Percentiles rank a stretch among this genome's conserved stretches.
Conservation (phyloP, 2,113 vertebrate genomes). For the Pterophyllum scalare region DNA sequence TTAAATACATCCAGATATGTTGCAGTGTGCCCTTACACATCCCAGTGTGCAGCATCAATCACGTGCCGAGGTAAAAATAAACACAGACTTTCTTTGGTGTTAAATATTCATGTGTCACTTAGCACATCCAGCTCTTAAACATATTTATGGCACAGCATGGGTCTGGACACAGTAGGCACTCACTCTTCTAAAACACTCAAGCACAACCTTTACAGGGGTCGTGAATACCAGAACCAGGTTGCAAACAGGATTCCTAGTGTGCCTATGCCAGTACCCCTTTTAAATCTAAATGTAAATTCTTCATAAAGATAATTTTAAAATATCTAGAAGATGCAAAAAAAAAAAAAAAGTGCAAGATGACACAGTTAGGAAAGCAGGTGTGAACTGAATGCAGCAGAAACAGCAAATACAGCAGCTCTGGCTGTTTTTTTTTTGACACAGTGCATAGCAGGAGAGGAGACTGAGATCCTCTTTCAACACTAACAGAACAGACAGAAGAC, state of each 20-base stretch:
- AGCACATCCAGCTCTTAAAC: slow-evolving; percentile 47
- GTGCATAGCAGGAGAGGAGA: slow-evolving; percentile 34
- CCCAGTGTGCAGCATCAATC: slow-evolving; percentile 27
- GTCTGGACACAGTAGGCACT: not conserved
- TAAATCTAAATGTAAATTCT: slow-evolving; percentile 23
- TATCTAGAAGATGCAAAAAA: slow-evolving; percentile 27
- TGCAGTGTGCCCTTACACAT: slow-evolving; percentile 1
- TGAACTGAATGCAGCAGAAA: slow-evolving; percentile 53
- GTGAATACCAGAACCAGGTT: slow-evolving; percentile 16
- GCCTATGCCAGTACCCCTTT: not conserved
- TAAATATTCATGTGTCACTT: slow-evolving; percentile 62
- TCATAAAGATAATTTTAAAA: slow-evolving; percentile 45
- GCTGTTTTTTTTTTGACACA: slow-evolving; percentile 25
- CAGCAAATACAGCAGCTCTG: slow-evolving; percentile 12
- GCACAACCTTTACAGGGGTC: slow-evolving; percentile 38
- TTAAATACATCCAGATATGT: slow-evolving; percentile 10
- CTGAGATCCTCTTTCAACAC: slow-evolving; percentile 46
- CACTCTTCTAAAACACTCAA: not conserved
- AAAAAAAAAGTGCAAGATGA: slow-evolving; percentile 21
- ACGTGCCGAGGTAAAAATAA: slow-evolving; percentile 61
- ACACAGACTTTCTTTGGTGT: slow-evolving; percentile 30
- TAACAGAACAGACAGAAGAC: slow-evolving; percentile 33
- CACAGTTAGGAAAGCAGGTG: slow-evolving; percentile 64
- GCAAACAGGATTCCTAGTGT: not conserved
- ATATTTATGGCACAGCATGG: slow-evolving; percentile 30